Evolutionary conservation across 2,888 invertebrate genomes (phyloP).

Genomic region (Perizoma affinitatum): DNA sequence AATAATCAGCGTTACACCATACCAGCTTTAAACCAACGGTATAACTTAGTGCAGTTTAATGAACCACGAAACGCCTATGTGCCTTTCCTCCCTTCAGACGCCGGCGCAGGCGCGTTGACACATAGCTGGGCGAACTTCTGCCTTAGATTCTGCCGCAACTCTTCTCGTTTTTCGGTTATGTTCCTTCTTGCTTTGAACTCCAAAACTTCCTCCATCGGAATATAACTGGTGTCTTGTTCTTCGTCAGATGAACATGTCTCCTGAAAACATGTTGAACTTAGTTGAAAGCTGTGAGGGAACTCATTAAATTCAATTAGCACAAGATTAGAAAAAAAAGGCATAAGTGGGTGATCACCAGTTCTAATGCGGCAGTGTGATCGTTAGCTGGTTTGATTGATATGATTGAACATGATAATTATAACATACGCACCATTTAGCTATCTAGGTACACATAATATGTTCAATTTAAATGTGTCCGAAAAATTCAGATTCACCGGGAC

Average conservation of each 20-base stretch:
- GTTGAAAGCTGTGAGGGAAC: too few relatives aligned
- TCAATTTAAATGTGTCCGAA: too few relatives aligned
- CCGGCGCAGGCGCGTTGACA: conserved; percentile 74
- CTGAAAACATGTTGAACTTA: conserved; percentile 69
- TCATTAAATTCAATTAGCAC: too few relatives aligned
- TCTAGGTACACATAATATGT: too few relatives aligned
- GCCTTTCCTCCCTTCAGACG: conserved; percentile 52
- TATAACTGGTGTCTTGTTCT: conserved; percentile 90
- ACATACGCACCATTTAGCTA: too few relatives aligned
- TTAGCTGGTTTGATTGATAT: too few relatives aligned
- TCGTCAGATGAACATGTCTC: conserved; percentile 91
- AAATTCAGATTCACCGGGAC: too few relatives aligned
- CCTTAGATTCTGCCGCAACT: conserved; percentile 91
- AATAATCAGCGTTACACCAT: conserved; percentile 16
- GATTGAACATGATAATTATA: too few relatives aligned
- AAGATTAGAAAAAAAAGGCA: too few relatives aligned
- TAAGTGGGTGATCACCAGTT: too few relatives aligned
- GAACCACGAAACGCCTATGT: conserved; percentile 44
- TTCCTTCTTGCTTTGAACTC: conserved; percentile 93
- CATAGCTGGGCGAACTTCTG: conserved; percentile 93
- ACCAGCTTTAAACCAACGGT: conserved; percentile 20
- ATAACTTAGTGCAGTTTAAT: conserved; percentile 52
- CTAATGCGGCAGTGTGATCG: too few relatives aligned
- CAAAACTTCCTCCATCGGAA: conserved; percentile 94
- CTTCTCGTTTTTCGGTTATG: conserved; percentile 91